Base-by-base conservation (phyloP, 2,888 invertebrate species). In the Tipula confusa region DNA sequence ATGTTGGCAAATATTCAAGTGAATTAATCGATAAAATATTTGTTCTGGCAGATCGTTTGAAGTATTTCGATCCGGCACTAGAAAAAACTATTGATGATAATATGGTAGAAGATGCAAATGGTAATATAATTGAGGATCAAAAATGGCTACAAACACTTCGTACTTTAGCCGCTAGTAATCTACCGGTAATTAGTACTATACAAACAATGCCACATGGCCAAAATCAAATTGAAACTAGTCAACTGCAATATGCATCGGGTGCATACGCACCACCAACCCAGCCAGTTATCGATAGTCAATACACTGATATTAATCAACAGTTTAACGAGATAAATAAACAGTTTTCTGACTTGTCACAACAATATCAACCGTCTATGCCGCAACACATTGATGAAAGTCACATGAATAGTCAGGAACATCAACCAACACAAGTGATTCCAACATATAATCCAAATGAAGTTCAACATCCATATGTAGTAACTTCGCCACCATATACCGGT, bases 21-120 rank as follows among this genome's bases (percentile, higher is more conserved):
- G 88, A 89, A 31, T 91, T 93, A 84, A 91, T 92, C 4, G 90
- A 91, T 84, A 90, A 90, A 85, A 91, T 93, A 84, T 89, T 90
- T 85, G 86, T 89, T 85, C 87, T 93, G 86, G 91, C 92, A 24
- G 91, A 90, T 87, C 92, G 93, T 84, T 90, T 96, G 85, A 94
- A 94, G 88, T 94, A 93, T 88, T 92, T 93, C 86, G 96, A 96
- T 89, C 93, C 93, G 15, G 88, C 89, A 24, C 85, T 89, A 82
- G 88, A 88, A 84, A 88, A 88, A 84, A 86, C 86, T 9, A 84
- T 87, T 33, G 88, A 88, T 82, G 90, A 90, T 84, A 93, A 87
- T 91, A 92, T 82, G 88, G 28, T 24, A 79, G 1, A 79, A 36
- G 31, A 86, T 85, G 87, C 87, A 9, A 86, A 85, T 83, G 83